Evolutionary conservation across 1,140 invertebrate species (phyloP), one percentile per base, ranked within the genome.

Genomic region (Bathynomus jamesi): DNA sequence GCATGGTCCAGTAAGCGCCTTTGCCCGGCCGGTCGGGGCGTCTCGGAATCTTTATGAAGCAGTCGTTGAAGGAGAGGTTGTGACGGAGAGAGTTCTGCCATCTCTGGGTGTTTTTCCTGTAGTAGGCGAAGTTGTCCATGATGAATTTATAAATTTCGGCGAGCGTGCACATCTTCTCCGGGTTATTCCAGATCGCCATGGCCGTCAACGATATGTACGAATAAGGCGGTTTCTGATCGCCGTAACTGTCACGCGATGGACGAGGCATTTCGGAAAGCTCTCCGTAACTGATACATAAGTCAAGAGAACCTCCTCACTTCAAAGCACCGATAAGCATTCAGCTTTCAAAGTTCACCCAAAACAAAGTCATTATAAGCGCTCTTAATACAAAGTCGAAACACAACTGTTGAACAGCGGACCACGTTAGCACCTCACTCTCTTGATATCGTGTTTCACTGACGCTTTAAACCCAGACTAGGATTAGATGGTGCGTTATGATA

Each of bases 121-220:
- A 95, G 79, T 94, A 96, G 0, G 93, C 91, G 82, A 95, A 96
- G 61, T 90, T 85, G 79, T 95, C 92, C 81, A 92, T 94, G 79
- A 94, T 94, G 80, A 92, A 95, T 79, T 91, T 90, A 83, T 96
- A 96, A 79, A 96, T 96, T 79, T 95, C 94, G 46, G 91, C 92
- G 21, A 98, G 84, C 4, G 95, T 94, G 60, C 96, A 83, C 95
- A 96, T 98, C 81, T 95, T 96, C 80, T 97, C 93, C 24, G 90
- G 88, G 0, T 92, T 95, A 73, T 89, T 91, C 88, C 94, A 94
- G 74, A 98, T 97, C 10, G 95, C 95, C 94, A 97, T 97, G 21
- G 95, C 95, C 17, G 94, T 98, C 61, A 98, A 83, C 0, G 94
- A 95, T 70, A 98, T 97, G 81, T 98, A 98, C 0, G 94, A 97